phyloP scores from a whole-genome alignment of 1,140 invertebrate genomes.

The Brachystomella parvula region DNA sequence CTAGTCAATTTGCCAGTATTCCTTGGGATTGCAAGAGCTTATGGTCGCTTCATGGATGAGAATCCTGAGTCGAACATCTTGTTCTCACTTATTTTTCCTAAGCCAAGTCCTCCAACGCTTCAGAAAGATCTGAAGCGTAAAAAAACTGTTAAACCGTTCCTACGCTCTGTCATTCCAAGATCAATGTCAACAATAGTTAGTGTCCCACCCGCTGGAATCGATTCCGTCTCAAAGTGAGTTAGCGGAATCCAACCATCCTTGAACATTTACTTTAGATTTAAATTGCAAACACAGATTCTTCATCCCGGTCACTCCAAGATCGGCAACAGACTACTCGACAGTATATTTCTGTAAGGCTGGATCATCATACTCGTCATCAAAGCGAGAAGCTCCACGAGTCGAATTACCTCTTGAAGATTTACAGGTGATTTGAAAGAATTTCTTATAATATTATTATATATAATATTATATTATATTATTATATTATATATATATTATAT shows the following conservation, averaged over 20 bases:
- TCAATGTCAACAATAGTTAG: conserved; percentile 78
- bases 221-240: conserved; percentile 21
- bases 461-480: not conserved
- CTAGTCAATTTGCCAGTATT: conserved; percentile 56
- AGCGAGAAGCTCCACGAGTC: conserved; percentile 24
- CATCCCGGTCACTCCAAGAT: not conserved
- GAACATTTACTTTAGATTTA: no score
- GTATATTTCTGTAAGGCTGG: conserved; percentile 73
- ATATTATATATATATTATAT: not conserved
- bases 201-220: conserved; percentile 39
- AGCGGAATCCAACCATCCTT: no score
- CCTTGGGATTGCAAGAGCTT: conserved; percentile 75
- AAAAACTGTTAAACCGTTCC: conserved; percentile 38
- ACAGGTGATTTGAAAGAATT: conserved; percentile 23
- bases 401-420: conserved; percentile 32
- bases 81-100: conserved; percentile 74
- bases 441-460: not conserved
- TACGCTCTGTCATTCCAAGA: conserved; percentile 79
- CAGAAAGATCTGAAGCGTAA: conserved; percentile 33
- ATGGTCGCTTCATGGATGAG: conserved; percentile 57
- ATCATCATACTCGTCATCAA: conserved; percentile 61
- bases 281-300: no score
- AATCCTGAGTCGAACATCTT: conserved; percentile 50
- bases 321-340: conserved; percentile 26
- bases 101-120: conserved; percentile 45